A percentile compares a stretch with the other conserved stretches of the same genome.
These are phyloP conservation scores for Eilema caniola DNA, from an alignment of 2,888 invertebrate genomes.

Conservation along the genomic window DNA sequence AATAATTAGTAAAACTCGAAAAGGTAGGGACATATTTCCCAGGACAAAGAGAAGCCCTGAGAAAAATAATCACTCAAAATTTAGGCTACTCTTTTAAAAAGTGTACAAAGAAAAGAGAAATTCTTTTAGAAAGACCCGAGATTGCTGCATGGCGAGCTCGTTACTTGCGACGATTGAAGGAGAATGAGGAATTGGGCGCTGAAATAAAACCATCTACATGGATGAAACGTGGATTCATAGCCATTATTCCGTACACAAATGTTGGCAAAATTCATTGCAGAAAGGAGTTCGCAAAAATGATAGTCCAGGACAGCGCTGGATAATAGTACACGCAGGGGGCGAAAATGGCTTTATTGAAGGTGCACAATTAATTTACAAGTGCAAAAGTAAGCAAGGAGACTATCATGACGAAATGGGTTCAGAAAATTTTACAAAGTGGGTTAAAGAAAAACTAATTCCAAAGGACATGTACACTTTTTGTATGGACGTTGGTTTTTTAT, in stretches of 20 bases:
- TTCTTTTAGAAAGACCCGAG: conserved; percentile 16
- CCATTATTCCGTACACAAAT: conserved; percentile 35
- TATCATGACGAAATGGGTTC: conserved; percentile 3
- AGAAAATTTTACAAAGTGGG: background rate
- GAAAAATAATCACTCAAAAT: conserved; percentile 3
- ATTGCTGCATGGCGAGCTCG: conserved; percentile 20
- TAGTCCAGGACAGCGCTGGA: no score
- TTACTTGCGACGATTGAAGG: conserved; percentile 22
- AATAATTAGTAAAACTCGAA: no score
- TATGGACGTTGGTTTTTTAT: no score
- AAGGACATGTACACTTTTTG: no score
- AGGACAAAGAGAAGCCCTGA: conserved; percentile 5
- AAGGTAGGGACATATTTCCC: no score
- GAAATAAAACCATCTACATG: conserved; percentile 17
- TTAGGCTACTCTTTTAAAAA: conserved; percentile 11
- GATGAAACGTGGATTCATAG: conserved; percentile 44
- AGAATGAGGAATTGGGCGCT: conserved; percentile 17
- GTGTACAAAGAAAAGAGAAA: conserved; percentile 6
- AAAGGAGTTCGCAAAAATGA: background rate
- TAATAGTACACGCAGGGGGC: background rate
- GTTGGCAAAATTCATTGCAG: conserved; percentile 27
- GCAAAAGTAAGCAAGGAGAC: background rate
- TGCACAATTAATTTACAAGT: background rate
- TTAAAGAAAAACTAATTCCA: conserved; percentile 1
- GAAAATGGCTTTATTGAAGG: background rate